Base-by-base conservation (phyloP, 2,888 invertebrate species). In the Protophormia terraenovae region DNA sequence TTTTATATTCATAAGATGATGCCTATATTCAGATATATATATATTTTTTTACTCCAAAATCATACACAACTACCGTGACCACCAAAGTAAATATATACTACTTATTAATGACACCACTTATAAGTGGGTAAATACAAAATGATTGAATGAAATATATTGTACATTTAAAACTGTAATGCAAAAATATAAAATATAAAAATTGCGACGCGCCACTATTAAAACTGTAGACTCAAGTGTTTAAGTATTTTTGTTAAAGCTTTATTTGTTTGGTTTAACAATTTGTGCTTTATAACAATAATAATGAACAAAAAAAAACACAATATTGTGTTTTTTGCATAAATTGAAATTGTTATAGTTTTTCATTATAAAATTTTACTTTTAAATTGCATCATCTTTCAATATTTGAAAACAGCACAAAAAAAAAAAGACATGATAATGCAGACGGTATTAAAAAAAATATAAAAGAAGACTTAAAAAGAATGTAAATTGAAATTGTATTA, bases 371-470 rank as follows among this genome's bases (percentile, higher is more conserved):
- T 72, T 67, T 73, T 73, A 62, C 50, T 73, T 53, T 62, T n/a
- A 67, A 73, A 83, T 83, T 83, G 67, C 83, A 83, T 83, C 83
- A 83, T 78, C 78, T 80, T 66, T 72, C 32, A 71, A 38, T 10
- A 35, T 12, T 64, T 5, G n/a, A n/a, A 27, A 62, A 3, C 19
- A 10, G 16, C 19, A 32, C 19, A 27, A 71, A 19, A 60, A 14
- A 29, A 58, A 45, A 29, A 32, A 45, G 45, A 47, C 27, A 55
- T 72, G 69, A 62, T 50, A 60, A 50, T 16, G 72, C 64, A 80
- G 47, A 53, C 71, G 12, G 16, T 62, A 69, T 78, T 71, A 3
- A 41, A 77, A 24, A 60, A 47, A 24, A n/a, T n/a, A n/a, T n/a
- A n/a, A n/a, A n/a, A n/a, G n/a, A n/a, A 16, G 27, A 35, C 60